These are phyloP conservation scores for Patella caerulea DNA, from an alignment of 2,888 invertebrate species.

Conservation along the genomic window DNA sequence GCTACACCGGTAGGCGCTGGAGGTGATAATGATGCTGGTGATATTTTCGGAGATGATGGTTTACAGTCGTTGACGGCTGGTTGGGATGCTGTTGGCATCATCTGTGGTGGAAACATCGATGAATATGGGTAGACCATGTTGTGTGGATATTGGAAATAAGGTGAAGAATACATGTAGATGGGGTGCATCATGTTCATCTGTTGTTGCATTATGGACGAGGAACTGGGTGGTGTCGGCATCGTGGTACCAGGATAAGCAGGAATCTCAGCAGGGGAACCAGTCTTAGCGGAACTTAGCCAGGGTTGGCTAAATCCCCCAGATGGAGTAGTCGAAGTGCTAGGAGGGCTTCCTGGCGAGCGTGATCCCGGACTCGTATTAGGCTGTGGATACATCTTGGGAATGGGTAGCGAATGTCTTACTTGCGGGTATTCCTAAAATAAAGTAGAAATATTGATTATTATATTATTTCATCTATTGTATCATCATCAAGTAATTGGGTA, in stretches of 20 bases:
- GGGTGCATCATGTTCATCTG: conserved; percentile 6
- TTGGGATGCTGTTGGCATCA: neutral
- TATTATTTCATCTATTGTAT: too few relatives aligned
- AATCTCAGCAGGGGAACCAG: neutral
- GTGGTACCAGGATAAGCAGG: neutral
- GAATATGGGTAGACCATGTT: conserved; percentile 1
- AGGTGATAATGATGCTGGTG: neutral
- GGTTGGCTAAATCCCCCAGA: neutral
- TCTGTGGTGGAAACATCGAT: neutral
- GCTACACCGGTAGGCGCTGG: neutral
- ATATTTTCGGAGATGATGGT: neutral
- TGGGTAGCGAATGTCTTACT: neutral
- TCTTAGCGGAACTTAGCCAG: neutral
- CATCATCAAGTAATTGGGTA: too few relatives aligned
- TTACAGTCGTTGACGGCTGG: neutral
- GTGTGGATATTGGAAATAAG: neutral
- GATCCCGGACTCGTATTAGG: neutral
- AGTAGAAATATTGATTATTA: neutral
- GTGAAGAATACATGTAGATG: neutral
- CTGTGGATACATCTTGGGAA: neutral
- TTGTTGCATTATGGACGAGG: neutral
- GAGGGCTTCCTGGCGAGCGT: neutral
- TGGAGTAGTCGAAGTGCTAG: neutral
- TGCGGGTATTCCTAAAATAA: neutral
- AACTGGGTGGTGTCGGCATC: neutral